These are phyloP conservation scores for Lepidurus arcticus DNA, from an alignment of 1,140 invertebrate genomes.

Conservation along the genomic window DNA sequence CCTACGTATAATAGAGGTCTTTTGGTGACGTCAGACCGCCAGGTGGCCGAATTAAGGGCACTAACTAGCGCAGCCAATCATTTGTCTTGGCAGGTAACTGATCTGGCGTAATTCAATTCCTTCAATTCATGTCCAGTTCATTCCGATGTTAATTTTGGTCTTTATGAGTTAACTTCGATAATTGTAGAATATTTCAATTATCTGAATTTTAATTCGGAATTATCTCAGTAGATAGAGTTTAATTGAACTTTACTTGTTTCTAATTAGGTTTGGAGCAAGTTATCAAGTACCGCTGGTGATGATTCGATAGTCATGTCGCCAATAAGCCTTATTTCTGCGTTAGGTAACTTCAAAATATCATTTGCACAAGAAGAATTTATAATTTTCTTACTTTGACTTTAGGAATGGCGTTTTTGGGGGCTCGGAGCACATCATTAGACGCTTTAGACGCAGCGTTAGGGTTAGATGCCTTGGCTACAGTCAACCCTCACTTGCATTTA, in stretches of 20 bases:
- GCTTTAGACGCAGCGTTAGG: constrained; percentile 29
- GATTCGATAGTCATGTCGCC: background rate
- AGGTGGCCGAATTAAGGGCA: constrained; percentile 23
- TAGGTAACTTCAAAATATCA: background rate
- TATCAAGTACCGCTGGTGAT: background rate
- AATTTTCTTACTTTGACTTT: background rate
- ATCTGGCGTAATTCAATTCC: too few relatives aligned
- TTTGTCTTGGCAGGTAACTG: constrained; percentile 28
- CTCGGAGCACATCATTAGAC: constrained; percentile 26
- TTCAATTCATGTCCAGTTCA: too few relatives aligned
- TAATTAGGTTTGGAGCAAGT: background rate
- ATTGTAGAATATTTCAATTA: too few relatives aligned
- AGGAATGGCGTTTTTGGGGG: constrained; percentile 30
- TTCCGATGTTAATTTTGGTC: background rate
- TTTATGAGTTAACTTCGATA: too few relatives aligned
- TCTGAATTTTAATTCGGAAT: too few relatives aligned
- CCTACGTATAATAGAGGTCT: constrained; percentile 29
- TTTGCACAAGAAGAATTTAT: background rate
- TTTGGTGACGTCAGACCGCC: constrained; percentile 27
- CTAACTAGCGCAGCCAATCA: constrained; percentile 28
- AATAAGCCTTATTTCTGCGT: background rate
- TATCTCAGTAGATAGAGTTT: background rate
- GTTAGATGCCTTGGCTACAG: constrained; percentile 24
- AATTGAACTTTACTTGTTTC: background rate
- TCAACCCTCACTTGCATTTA: constrained; percentile 32